Evolutionary conservation across 2,113 vertebrate species (phyloP).

Genomic region (Oenanthe oenanthe): DNA sequence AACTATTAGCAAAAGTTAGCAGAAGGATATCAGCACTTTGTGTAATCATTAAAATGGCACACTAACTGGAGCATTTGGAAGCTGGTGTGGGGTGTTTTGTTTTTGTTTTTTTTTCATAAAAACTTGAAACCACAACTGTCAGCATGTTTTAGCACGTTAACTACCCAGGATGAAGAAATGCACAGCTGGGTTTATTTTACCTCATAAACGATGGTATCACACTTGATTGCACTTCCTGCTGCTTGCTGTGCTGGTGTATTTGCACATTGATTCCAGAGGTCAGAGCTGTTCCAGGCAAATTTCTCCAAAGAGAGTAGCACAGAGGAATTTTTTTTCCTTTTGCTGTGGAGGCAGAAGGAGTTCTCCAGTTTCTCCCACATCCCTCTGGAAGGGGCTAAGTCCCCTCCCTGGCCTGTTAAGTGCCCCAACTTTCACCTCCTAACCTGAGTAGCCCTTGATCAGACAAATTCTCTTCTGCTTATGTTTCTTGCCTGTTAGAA

Average conservation of each 20-base stretch:
- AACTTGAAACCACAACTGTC: background rate
- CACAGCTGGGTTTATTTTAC: background rate
- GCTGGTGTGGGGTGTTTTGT: background rate
- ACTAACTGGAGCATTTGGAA: background rate
- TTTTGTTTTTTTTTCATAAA: background rate
- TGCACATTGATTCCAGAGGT: background rate
- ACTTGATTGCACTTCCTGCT: background rate
- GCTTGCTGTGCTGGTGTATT: background rate
- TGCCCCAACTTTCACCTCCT: background rate
- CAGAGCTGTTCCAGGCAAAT: background rate
- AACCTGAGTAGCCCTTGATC: background rate
- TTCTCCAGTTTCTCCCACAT: background rate
- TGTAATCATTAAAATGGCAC: background rate
- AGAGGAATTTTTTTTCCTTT: background rate
- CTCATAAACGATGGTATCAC: background rate
- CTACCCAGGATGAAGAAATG: background rate
- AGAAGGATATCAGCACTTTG: background rate
- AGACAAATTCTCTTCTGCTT: background rate
- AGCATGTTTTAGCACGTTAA: background rate
- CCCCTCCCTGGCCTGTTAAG: too few species aligned
- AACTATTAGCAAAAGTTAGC: background rate
- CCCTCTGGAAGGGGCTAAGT: background rate
- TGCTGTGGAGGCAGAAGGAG: fast-evolving
- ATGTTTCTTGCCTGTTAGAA: background rate
- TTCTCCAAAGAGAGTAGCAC: background rate